Percentiles rank a stretch among this genome's conserved stretches.
phyloP scores from a whole-genome alignment of 2,797 vertebrate genomes.

The Bradypus variegatus region DNA sequence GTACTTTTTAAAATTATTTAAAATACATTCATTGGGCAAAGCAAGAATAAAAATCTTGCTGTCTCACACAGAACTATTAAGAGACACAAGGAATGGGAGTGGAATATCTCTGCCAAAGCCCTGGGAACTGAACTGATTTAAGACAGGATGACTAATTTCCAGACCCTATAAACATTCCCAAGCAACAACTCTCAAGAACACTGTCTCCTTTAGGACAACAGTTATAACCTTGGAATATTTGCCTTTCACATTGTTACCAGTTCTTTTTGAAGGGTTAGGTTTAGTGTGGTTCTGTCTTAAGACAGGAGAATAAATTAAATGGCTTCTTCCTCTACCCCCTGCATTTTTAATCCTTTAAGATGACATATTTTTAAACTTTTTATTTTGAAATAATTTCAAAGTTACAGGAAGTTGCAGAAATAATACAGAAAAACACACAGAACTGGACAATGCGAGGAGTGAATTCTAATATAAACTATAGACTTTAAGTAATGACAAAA shows the following conservation, averaged over 20 bases:
- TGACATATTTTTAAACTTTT: no score
- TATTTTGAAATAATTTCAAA: no score
- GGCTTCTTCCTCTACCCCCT: neutral
- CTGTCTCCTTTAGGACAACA: neutral
- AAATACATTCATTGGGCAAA: neutral
- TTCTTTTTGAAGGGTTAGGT: neutral
- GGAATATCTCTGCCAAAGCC: neutral
- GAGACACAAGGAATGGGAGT: neutral
- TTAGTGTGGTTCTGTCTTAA: neutral
- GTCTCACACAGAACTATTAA: neutral
- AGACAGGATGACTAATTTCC: neutral
- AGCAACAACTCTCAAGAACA: neutral
- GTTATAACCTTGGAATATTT: neutral
- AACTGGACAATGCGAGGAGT: no score
- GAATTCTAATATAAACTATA: no score
- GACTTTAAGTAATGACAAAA: no score
- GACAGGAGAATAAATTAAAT: conserved; percentile 16
- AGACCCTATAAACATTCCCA: neutral
- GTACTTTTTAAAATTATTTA: conserved; percentile 4
- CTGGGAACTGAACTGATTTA: neutral
- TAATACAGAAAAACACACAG: no score
- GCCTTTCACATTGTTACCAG: neutral
- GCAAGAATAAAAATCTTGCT: neutral
- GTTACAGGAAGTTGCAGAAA: no score
- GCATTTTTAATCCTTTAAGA: neutral